A percentile compares a stretch with the other conserved stretches of the same genome.
Evolutionary conservation across 2,888 invertebrate genomes (phyloP).

Genomic region (Raillietiella orientalis): DNA sequence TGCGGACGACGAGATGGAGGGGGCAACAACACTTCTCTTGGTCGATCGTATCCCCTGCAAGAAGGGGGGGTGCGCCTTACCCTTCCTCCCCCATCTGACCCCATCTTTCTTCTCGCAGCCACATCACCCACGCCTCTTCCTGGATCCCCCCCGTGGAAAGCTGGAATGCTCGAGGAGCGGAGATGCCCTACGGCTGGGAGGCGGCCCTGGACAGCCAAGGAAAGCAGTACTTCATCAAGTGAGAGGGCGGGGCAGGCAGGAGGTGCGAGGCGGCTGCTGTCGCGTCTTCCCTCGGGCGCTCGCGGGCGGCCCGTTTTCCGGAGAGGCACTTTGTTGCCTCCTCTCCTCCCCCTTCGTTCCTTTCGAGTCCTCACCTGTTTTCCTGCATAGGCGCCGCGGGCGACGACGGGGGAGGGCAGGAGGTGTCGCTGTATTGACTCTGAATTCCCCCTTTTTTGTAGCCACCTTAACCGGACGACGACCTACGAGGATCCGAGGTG

Average conservation of each 20-base stretch:
- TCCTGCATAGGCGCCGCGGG: slow-evolving; percentile 14
- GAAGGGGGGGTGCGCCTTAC: too few relatives aligned
- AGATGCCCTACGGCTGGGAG: slow-evolving; percentile 71
- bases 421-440: slow-evolving; percentile 1
- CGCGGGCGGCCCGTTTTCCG: too few relatives aligned
- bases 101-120: slow-evolving; percentile 23
- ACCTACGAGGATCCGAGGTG: slow-evolving; percentile 53
- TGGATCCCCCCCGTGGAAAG: slow-evolving; percentile 67
- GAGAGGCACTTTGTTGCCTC: too few relatives aligned
- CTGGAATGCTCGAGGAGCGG: slow-evolving; percentile 21
- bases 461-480: slow-evolving; percentile 42
- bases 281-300: background rate
- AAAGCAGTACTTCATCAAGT: slow-evolving; percentile 25
- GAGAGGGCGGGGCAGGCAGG: slow-evolving; percentile 1
- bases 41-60: too few relatives aligned
- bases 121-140: slow-evolving; percentile 42
- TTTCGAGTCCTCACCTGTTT: background rate
- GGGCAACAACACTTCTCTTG: too few relatives aligned
- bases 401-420: background rate
- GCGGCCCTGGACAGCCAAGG: slow-evolving; percentile 47
- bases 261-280: background rate
- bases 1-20: too few relatives aligned
- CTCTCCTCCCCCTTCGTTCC: background rate
- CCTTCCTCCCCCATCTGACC: background rate
- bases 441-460: slow-evolving; percentile 10